These are phyloP conservation scores for Coremacera marginata DNA, from an alignment of 2,888 invertebrate genomes.

Conservation along the genomic window DNA sequence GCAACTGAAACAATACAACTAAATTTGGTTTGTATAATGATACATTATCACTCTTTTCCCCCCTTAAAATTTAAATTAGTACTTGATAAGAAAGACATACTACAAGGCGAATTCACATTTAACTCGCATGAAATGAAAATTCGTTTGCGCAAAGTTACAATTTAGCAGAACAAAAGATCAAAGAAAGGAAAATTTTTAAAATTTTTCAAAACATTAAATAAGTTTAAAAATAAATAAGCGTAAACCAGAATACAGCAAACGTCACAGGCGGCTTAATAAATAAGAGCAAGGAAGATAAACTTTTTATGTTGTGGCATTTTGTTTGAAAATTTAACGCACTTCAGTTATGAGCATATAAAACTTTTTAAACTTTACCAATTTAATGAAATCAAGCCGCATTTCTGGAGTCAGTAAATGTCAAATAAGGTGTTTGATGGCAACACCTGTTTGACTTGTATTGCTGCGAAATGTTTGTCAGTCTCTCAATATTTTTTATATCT, in stretches of 20 bases:
- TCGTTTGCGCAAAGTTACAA: neutral
- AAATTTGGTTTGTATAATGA: no score
- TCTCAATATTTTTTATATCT: neutral
- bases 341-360: neutral
- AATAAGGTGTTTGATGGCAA: neutral
- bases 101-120: no score
- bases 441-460: conserved; percentile 4
- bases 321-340: neutral
- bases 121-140: neutral
- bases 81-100: no score
- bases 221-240: neutral
- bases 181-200: neutral
- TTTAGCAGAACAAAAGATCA: neutral
- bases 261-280: neutral
- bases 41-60: no score
- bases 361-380: neutral
- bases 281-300: neutral
- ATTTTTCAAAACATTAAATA: no score
- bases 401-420: neutral
- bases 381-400: neutral
- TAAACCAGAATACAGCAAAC: neutral
- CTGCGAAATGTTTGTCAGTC: neutral
- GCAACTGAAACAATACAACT: no score
- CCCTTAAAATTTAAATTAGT: no score
- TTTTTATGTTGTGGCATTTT: neutral